Conservation (phyloP, 2,113 vertebrate species). For the Anthoscopus minutus region DNA sequence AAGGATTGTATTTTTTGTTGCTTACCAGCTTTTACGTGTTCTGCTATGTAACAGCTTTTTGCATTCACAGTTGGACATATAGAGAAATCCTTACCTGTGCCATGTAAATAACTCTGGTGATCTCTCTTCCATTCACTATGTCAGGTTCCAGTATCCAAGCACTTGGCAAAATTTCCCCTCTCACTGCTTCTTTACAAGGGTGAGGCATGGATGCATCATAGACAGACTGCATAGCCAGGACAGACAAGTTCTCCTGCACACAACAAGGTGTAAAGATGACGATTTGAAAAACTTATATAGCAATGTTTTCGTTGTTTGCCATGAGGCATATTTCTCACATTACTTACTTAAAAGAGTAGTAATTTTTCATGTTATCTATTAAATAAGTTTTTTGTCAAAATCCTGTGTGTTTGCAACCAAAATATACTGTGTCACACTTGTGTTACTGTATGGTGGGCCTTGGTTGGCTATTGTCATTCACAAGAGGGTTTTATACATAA, state of each 20-base stretch:
- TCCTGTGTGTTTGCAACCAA: not conserved
- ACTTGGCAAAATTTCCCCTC: slow-evolving; percentile 92
- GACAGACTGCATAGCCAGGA: slow-evolving; percentile 90
- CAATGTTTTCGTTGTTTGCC: not conserved
- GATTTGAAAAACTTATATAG: not conserved
- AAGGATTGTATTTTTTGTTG: not conserved
- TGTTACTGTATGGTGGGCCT: not conserved
- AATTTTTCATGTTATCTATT: not conserved
- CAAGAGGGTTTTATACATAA: not conserved
- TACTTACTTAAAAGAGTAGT: not conserved
- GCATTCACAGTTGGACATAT: not conserved
- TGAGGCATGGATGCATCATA: slow-evolving; percentile 88
- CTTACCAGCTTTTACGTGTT: not conserved
- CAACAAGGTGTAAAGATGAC: not conserved
- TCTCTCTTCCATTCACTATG: slow-evolving; percentile 71
- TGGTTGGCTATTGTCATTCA: not conserved
- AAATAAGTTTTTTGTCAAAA: not conserved
- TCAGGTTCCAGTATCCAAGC: slow-evolving; percentile 90
- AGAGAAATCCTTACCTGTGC: slow-evolving; percentile 77
- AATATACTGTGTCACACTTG: not conserved
- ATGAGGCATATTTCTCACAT: not conserved
- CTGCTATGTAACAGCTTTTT: not conserved
- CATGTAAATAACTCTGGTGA: slow-evolving; percentile 85
- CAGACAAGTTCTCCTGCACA: slow-evolving; percentile 75
- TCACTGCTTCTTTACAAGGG: slow-evolving; percentile 80